Conservation (phyloP, 2,113 vertebrate genomes). For the Serilophus lunatus region DNA sequence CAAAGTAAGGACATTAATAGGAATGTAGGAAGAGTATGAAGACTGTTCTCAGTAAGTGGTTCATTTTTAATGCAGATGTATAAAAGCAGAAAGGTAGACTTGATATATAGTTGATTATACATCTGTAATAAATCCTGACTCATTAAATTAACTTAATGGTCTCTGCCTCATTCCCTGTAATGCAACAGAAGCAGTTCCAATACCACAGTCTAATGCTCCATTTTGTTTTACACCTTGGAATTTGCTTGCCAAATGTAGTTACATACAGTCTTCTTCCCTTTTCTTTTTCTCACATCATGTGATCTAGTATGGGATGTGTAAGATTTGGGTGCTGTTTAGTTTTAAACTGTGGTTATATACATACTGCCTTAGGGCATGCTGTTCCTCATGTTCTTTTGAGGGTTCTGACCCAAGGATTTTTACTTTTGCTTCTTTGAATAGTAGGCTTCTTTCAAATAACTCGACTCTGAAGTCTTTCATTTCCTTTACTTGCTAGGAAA, state of each 20-base stretch:
- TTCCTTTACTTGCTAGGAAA: not conserved
- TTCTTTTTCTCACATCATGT: not conserved
- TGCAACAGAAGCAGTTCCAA: not conserved
- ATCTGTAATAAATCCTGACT: not conserved
- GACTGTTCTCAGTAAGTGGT: not conserved
- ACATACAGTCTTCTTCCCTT: not conserved
- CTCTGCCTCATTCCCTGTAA: not conserved
- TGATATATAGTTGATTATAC: not conserved
- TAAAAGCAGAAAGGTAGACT: not conserved
- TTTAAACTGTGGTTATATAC: not conserved
- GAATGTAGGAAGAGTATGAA: not conserved
- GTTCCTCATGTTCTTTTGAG: not conserved
- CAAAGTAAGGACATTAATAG: not conserved
- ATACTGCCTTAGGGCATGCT: not conserved
- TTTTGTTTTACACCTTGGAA: not conserved
- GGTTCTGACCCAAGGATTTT: not conserved
- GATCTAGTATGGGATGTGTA: not conserved
- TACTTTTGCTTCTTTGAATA: not conserved
- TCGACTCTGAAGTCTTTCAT: not conserved
- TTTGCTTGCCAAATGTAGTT: not conserved
- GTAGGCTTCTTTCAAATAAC: not conserved
- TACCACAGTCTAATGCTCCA: not conserved
- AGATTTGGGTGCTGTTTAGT: not conserved
- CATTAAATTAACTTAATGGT: not conserved
- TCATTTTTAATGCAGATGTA: not conserved